Percentiles rank a stretch among this genome's conserved stretches.
phyloP scores from a whole-genome alignment of 1,140 invertebrate species.

The Drosophila nannoptera region DNA sequence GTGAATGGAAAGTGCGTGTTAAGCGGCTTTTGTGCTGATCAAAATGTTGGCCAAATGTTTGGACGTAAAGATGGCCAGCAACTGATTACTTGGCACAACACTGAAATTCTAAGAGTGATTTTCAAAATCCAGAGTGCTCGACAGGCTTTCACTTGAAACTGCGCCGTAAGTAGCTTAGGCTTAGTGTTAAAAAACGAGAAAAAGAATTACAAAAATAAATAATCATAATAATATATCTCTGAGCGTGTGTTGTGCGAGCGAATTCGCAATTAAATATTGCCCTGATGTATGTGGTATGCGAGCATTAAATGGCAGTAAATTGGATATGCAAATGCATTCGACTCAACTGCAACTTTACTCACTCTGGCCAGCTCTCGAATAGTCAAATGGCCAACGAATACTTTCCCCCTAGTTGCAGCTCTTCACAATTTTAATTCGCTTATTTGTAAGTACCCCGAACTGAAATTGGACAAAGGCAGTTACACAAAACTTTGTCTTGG shows the following conservation, averaged over 20 bases:
- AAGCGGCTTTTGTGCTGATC: slow-evolving; percentile 63
- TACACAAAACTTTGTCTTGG: slow-evolving; percentile 32
- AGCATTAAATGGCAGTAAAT: no score
- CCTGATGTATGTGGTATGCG: no score
- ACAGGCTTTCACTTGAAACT: background rate
- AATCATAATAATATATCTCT: no score
- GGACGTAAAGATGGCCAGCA: slow-evolving; percentile 23
- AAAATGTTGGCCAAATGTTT: slow-evolving; percentile 25
- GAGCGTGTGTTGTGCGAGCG: no score
- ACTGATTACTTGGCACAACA: slow-evolving; percentile 22
- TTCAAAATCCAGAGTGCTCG: slow-evolving; percentile 1
- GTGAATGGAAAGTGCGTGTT: slow-evolving; percentile 57
- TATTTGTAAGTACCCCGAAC: slow-evolving; percentile 20
- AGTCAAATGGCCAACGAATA: no score
- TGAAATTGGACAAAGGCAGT: slow-evolving; percentile 39
- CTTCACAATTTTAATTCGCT: slow-evolving; percentile 50
- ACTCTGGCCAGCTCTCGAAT: no score
- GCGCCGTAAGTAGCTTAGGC: no score
- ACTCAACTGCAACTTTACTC: no score
- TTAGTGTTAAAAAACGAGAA: no score
- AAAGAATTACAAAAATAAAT: no score
- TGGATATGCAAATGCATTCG: no score
- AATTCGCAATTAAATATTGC: no score
- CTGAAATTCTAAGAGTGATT: slow-evolving; percentile 27
- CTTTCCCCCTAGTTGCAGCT: background rate